Percentiles rank a stretch among this genome's conserved stretches.
These are phyloP conservation scores for Chrysolina oricalcia DNA, from an alignment of 2,888 invertebrate species.

Conservation along the genomic window DNA sequence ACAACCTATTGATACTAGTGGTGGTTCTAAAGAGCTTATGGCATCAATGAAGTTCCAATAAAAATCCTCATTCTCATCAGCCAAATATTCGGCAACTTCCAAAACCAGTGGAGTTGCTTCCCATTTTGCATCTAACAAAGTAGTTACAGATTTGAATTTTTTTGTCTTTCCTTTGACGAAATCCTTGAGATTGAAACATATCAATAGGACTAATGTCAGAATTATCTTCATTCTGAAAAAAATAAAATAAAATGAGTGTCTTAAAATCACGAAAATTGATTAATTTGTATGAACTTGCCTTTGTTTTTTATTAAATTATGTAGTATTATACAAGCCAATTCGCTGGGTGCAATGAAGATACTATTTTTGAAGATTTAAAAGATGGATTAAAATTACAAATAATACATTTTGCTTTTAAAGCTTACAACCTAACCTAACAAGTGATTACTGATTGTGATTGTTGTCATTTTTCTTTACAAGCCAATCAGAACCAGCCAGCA, in stretches of 20 bases:
- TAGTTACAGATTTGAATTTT: conserved; percentile 87
- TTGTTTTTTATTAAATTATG: background rate
- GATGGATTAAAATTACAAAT: background rate
- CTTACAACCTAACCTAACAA: background rate
- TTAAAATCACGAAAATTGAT: background rate
- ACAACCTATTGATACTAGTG: conserved; percentile 78
- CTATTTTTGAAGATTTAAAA: background rate
- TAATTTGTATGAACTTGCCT: background rate
- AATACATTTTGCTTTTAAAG: background rate
- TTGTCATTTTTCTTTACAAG: too few species aligned
- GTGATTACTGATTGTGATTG: too few species aligned
- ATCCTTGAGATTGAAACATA: conserved; percentile 23
- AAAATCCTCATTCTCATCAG: conserved; percentile 85
- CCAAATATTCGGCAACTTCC: conserved; percentile 91
- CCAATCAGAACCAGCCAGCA: too few species aligned
- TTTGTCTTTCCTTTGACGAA: conserved; percentile 64
- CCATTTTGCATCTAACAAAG: conserved; percentile 96
- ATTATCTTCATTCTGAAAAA: conserved; percentile 28
- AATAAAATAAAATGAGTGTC: background rate
- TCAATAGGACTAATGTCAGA: conserved; percentile 6
- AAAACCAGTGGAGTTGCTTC: conserved; percentile 90
- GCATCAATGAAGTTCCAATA: conserved; percentile 89
- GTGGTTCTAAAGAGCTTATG: conserved; percentile 77
- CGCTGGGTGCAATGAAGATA: background rate
- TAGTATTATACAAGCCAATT: background rate